Evolutionary conservation across 2,113 vertebrate species (phyloP), one percentile per base, ranked within the genome.

Genomic region (Ciconia boyciana): DNA sequence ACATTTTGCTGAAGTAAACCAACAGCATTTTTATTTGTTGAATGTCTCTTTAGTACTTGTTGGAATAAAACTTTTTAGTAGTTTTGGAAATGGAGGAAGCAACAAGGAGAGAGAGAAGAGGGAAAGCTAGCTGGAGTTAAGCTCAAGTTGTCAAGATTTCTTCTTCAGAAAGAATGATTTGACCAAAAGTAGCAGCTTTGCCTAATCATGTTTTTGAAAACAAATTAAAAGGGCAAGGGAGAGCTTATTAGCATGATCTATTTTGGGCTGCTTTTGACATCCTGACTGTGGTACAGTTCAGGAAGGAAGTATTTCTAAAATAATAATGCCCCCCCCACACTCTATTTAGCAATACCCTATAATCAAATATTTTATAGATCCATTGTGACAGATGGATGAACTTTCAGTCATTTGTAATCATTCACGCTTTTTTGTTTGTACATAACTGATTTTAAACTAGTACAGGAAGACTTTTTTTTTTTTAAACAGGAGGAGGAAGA

Each of bases 301-400:
- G 28, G 26, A 79, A 54, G 43, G 31, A 64, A 78, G 9, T 6
- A 66, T 51, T 86, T 80, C 25, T 83, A 5, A 71, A 91, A 14
- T 55, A 83, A 34, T 72, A 19, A 49, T 75, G 13, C 1, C 5
- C 1, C 16, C 3, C 10, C 12, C 2, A 1, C 2, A 1, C 2
- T 58, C 17, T 49, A 19, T 75, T 68, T 49, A 76, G 39, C 10
- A 71, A 43, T 72, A 68, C 4, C 21, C 17, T 43, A 13, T 22
- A 39, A 41, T 66, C 5, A 74, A 48, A 25, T 80, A 31, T 60
- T 80, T 80, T 71, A 5, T 36, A 52, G n/a, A 39, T 81, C 19
- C 16, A 7, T 65, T 84, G 9, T 65, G 54, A 17, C 24, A 69
- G 16, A 6, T 19, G n/a, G 49, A 51, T 69, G 68, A 77, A 34